These are phyloP conservation scores for Cyclina sinensis DNA, from an alignment of 1,140 invertebrate species.

Conservation along the genomic window DNA sequence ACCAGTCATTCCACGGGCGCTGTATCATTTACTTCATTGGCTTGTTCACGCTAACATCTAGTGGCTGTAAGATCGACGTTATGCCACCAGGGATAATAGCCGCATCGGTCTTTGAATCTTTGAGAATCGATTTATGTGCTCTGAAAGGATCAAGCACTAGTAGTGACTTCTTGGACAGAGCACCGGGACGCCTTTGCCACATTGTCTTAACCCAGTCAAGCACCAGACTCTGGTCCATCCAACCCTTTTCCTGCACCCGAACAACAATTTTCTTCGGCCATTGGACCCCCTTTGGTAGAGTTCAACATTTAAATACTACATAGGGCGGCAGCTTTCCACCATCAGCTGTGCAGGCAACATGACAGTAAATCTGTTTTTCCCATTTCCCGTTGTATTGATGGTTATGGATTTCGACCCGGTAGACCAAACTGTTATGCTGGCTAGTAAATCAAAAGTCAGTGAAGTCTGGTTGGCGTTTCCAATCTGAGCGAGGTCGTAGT, in stretches of 20 bases:
- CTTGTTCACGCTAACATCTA: constrained; percentile 68
- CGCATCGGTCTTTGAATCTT: constrained; percentile 52
- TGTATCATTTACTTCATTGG: constrained; percentile 70
- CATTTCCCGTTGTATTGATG: constrained; percentile 76
- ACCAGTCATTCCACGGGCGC: constrained; percentile 73
- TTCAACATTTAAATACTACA: constrained; percentile 81
- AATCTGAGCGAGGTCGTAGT: background rate
- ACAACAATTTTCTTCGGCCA: background rate
- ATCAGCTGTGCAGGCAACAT: constrained; percentile 72
- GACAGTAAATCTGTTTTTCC: constrained; percentile 79
- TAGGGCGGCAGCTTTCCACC: too few species aligned
- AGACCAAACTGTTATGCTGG: background rate
- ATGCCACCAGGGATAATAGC: too few species aligned
- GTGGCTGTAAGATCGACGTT: too few species aligned
- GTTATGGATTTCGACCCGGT: constrained; percentile 57
- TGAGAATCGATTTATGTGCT: too few species aligned
- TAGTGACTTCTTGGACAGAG: too few species aligned
- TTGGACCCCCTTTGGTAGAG: constrained; percentile 46
- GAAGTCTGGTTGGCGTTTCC: background rate
- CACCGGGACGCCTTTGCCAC: too few species aligned
- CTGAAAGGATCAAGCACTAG: too few species aligned
- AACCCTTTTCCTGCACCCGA: too few species aligned
- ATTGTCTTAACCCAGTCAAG: too few species aligned
- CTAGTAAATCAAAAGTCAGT: background rate
- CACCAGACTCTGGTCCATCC: too few species aligned